Percentiles rank a stretch among this genome's conserved stretches.
Conservation (phyloP, 2,113 vertebrate genomes). For the Pipra filicauda region DNA sequence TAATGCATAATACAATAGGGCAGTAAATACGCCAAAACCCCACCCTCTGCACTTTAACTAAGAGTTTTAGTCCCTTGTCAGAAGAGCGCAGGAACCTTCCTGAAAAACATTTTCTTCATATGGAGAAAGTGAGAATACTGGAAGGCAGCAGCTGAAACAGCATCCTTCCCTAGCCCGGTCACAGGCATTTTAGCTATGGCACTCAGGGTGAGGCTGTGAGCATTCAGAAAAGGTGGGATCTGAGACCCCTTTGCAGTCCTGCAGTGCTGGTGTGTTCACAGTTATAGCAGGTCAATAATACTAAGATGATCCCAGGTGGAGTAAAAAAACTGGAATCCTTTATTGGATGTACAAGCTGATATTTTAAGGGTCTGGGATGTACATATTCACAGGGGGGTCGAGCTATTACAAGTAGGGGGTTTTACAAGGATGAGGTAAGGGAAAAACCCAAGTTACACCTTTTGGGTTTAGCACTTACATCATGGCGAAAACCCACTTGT, state of each 20-base stretch:
- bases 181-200: neutral
- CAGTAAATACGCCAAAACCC: neutral
- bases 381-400: too few relatives aligned
- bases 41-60: neutral
- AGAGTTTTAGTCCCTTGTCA: neutral
- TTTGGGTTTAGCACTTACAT: too few relatives aligned
- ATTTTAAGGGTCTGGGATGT: too few relatives aligned
- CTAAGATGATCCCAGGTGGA: too few relatives aligned
- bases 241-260: fast-evolving
- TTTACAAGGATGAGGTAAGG: too few relatives aligned
- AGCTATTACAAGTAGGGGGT: too few relatives aligned
- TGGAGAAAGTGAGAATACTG: neutral
- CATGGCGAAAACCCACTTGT: too few relatives aligned
- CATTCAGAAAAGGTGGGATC: neutral
- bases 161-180: too few relatives aligned
- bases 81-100: neutral
- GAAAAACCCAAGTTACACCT: too few relatives aligned
- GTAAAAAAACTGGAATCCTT: too few relatives aligned
- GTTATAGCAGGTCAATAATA: too few relatives aligned
- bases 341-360: too few relatives aligned
- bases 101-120: neutral
- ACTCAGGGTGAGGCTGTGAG: neutral
- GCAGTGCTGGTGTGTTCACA: neutral
- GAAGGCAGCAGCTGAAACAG: neutral
- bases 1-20: neutral